Conservation (phyloP, 2,888 invertebrate genomes). For the Sinohyriopsis cumingii region DNA sequence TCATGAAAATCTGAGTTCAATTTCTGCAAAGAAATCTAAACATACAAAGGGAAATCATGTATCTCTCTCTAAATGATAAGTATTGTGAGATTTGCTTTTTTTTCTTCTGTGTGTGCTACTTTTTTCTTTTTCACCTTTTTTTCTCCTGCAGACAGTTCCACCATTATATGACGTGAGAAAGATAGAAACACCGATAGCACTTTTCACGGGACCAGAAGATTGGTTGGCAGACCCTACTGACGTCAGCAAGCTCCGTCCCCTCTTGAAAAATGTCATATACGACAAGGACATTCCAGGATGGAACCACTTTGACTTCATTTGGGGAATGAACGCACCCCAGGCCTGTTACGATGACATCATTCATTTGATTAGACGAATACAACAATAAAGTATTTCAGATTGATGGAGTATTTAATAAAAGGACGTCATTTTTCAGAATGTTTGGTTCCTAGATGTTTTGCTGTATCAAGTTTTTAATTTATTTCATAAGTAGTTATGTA, state of each 20-base stretch:
- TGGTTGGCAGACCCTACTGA: slow-evolving; percentile 48
- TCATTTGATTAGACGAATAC: slow-evolving; percentile 13
- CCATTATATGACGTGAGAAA: slow-evolving; percentile 44
- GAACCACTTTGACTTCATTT: slow-evolving; percentile 74
- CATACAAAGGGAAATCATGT: no score
- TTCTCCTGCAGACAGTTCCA: slow-evolving; percentile 52
- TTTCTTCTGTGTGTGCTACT: no score
- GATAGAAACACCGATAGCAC: slow-evolving; percentile 37
- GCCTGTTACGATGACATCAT: slow-evolving; percentile 67
- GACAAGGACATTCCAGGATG: slow-evolving; percentile 26
- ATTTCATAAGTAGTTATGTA: no score
- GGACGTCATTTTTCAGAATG: no score
- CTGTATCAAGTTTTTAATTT: no score
- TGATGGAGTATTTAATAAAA: no score
- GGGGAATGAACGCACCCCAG: slow-evolving; percentile 69
- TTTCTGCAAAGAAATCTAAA: no score
- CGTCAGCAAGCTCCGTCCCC: slow-evolving; percentile 16
- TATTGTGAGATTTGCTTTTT: no score
- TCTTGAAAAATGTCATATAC: slow-evolving; percentile 24
- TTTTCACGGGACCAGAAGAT: slow-evolving; percentile 48
- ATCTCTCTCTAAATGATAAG: no score
- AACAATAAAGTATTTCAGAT: no score
- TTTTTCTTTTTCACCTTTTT: not conserved
- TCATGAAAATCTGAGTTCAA: no score
- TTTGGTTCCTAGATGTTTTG: no score